phyloP scores from a whole-genome alignment of 2,888 invertebrate species.

The Cyclophora punctaria region DNA sequence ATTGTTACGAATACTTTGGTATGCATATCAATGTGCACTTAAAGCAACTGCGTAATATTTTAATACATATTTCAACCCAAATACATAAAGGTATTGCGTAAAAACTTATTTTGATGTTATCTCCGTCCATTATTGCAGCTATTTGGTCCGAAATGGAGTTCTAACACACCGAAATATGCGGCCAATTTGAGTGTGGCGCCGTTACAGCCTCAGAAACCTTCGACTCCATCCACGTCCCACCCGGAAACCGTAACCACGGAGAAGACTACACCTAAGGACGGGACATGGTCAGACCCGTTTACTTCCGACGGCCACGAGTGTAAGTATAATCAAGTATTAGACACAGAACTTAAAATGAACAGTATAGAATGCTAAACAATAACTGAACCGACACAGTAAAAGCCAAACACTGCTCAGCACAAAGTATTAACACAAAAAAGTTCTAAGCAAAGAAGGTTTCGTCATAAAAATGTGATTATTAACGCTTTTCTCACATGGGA shows the following conservation, averaged over 20 bases:
- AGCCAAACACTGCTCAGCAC: constrained; percentile 1
- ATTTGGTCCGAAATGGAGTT: constrained; percentile 87
- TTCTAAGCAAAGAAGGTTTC: too few species aligned
- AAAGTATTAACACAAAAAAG: not conserved
- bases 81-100: too few species aligned
- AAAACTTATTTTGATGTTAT: too few species aligned
- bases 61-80: too few species aligned
- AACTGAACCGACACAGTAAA: not conserved
- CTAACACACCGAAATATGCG: constrained; percentile 88
- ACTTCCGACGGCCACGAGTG: constrained; percentile 66
- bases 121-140: constrained; percentile 69
- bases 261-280: constrained; percentile 32
- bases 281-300: constrained; percentile 59
- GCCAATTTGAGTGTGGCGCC: constrained; percentile 87
- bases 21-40: too few species aligned
- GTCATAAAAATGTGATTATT: too few species aligned
- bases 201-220: constrained; percentile 84
- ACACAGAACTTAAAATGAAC: constrained; percentile 3
- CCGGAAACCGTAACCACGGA: constrained; percentile 33
- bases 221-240: constrained; percentile 36
- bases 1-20: too few species aligned
- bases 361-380: not conserved
- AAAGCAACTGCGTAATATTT: too few species aligned
- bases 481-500: constrained; percentile 23
- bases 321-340: constrained; percentile 34